A percentile compares a stretch with the other conserved stretches of the same genome.
phyloP scores from a whole-genome alignment of 2,113 vertebrate genomes.

The Propithecus coquereli region DNA sequence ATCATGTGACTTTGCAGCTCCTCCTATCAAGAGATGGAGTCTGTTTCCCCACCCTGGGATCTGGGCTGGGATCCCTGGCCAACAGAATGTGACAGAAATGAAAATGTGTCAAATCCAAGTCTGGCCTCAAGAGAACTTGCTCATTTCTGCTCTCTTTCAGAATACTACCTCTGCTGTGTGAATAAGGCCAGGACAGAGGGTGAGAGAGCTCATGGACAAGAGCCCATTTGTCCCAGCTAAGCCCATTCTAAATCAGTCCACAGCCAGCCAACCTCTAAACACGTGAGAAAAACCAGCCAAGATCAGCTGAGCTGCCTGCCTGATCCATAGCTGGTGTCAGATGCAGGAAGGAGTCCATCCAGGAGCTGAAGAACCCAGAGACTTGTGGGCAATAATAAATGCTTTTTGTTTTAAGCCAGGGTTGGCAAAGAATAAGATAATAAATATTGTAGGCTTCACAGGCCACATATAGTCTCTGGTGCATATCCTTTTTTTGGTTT shows the following conservation, averaged over 20 bases:
- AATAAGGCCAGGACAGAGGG: background rate
- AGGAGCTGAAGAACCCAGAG: background rate
- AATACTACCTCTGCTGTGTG: background rate
- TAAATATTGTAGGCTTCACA: background rate
- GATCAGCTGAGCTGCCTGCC: background rate
- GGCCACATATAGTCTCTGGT: background rate
- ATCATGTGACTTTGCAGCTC: background rate
- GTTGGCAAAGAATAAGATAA: background rate
- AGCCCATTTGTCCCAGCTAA: background rate
- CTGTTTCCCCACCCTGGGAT: background rate
- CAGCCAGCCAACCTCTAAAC: background rate
- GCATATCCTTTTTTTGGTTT: background rate
- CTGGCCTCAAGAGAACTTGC: background rate
- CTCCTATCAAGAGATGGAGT: background rate
- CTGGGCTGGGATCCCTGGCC: background rate
- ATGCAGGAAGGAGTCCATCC: background rate
- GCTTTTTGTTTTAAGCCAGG: background rate
- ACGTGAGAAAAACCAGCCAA: background rate
- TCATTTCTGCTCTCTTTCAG: background rate
- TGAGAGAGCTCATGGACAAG: background rate
- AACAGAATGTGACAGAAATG: background rate
- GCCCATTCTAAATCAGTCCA: background rate
- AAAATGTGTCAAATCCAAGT: background rate
- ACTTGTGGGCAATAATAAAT: background rate
- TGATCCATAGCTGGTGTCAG: background rate